Evolutionary conservation across 2,797 vertebrate genomes (phyloP), one percentile per base, ranked within the genome.

Genomic region (Tenualosa ilisha): DNA sequence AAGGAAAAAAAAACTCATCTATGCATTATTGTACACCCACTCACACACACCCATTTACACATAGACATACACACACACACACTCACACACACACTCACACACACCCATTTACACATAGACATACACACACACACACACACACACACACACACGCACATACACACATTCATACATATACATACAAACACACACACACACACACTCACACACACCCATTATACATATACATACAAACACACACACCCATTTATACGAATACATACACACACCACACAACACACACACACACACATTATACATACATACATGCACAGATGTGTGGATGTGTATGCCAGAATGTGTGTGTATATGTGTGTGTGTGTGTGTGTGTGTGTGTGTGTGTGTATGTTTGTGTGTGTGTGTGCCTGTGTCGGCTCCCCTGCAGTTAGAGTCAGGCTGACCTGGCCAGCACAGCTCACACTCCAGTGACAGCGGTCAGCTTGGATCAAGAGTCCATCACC

Each of bases 401-500:
- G 11, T 68, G 26, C 11, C 9, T 68, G 63, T 15, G 11, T 22
- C 3, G 0, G 56, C 56, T 59, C 56, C 56, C 56, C 56, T 59
- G 20, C 56, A 59, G 56, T n/a, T 20, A 68, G 63, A 26, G 63
- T 68, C 63, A 68, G 24, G n/a, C 63, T 26, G 63, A 22, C 63
- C 63, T 26, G 24, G 63, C n/a, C 63, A 68, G 24, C n/a, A 68
- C n/a, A 8, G 63, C 26, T 68, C 63, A 68, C 63, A 68, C 63
- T 68, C 63, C 63, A 68, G 63, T 68, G 63, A 24, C 63, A 68
- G n/a, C 63, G 63, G 63, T 68, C 63, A 68, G 63, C 63, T 26
- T 24, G 63, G 63, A 68, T 31, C 63, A 68, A 31, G 63, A 68
- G 63, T 31, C 37, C 17, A 7, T n/a, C 56, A 50, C 59, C 49